Base-by-base conservation (phyloP, 2,797 vertebrate genomes). In the Spondyliosoma cantharus region DNA sequence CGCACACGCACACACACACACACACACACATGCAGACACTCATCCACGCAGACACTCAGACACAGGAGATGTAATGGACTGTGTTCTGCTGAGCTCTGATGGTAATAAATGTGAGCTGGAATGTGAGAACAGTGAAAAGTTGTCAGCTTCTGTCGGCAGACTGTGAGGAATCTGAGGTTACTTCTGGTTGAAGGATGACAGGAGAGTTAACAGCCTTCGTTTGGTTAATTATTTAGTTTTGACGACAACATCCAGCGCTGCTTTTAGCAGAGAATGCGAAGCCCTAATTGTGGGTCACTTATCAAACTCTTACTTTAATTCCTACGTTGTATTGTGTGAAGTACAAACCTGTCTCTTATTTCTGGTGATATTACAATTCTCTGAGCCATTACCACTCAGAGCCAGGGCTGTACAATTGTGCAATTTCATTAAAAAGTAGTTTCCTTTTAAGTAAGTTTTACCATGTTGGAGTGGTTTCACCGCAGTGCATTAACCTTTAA, bases 11-110 rank as follows among this genome's bases (percentile, higher is more conserved):
- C 37, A 37, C 37, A 37, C 37, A 37, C 37, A 37, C 37, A 37
- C 37, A 37, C 37, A 37, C 70, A 76, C 70, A 76, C 13, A 60
- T 24, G 27, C 11, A 43, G 71, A 76, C 13, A 60, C 46, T 67
- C 74, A 56, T n/a, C 13, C 37, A 45, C 19, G 24, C 69, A 71
- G 50, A 71, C 68, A 58, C 50, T 56, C 70, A 60, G 59, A 66
- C 52, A 45, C 60, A 50, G 46, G 42, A 64, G 67, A 73, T 62
- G 70, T 71, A 83, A 88, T 86, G 78, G 73, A 76, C 59, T 73
- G 62, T 66, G 56, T 71, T 84, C 58, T 69, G 70, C 71, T 74
- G 66, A 66, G 86, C 82, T 80, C 53, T 67, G 66, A 74, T 71
- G 71, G 52, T 67, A 64, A 81, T 77, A 68, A 81, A 81, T 66